These are phyloP conservation scores for Pollimyrus isidori DNA, from an alignment of 2,113 vertebrate genomes.

Conservation along the genomic window DNA sequence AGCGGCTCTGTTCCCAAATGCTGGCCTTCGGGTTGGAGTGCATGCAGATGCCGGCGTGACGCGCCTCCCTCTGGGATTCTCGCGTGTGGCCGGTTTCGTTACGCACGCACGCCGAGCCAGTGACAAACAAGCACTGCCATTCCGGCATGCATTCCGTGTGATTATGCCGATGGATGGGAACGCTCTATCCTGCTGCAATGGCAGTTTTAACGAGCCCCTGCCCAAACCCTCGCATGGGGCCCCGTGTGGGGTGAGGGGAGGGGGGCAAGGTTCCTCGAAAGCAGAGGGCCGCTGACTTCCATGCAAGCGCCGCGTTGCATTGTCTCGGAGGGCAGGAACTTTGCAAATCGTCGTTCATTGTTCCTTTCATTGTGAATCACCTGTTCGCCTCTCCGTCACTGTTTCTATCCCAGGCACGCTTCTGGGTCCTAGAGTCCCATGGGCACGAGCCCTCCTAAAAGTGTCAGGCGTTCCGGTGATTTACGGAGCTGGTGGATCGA, in stretches of 20 bases:
- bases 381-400: neutral
- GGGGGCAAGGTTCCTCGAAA: neutral
- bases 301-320: neutral
- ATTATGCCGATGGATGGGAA: constrained; percentile 24
- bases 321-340: neutral
- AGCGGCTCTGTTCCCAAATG: neutral
- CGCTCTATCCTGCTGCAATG: neutral
- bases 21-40: no score
- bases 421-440: neutral
- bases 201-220: neutral
- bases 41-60: neutral
- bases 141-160: constrained; percentile 17
- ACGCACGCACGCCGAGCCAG: neutral
- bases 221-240: neutral
- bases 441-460: neutral
- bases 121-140: neutral
- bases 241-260: neutral
- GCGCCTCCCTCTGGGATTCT: neutral
- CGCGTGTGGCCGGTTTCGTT: neutral
- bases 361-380: neutral
- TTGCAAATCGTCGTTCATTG: neutral
- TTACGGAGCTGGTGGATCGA: neutral
- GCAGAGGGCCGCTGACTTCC: neutral
- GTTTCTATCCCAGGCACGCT: neutral
- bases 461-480: neutral